Conservation (phyloP, 2,113 vertebrate species). For the Narcine bancroftii region DNA sequence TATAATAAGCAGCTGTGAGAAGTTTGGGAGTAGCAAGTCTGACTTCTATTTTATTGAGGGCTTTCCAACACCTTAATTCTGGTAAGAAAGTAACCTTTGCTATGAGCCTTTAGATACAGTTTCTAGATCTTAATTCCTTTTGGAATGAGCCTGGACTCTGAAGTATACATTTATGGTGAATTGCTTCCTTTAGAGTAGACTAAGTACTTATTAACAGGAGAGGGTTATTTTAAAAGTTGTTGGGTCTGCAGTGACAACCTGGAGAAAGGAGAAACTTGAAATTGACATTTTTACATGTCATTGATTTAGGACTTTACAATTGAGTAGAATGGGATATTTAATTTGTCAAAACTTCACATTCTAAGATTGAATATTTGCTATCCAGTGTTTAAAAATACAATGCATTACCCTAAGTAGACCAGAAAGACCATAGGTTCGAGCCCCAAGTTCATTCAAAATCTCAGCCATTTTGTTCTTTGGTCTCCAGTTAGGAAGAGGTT, state of each 20-base stretch:
- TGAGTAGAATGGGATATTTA: background rate
- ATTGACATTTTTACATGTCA: background rate
- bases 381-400: background rate
- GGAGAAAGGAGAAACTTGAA: background rate
- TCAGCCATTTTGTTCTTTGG: background rate
- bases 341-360: background rate
- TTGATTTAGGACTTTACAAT: background rate
- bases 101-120: background rate
- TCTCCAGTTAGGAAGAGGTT: too few species aligned
- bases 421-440: background rate
- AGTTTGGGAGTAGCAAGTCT: background rate
- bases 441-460: background rate
- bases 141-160: background rate
- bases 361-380: background rate
- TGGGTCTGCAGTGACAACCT: background rate
- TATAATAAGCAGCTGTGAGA: background rate
- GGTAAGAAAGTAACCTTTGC: background rate
- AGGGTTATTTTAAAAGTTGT: background rate
- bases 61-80: background rate
- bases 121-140: background rate
- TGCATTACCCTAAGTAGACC: background rate
- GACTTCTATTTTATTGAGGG: background rate
- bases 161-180: background rate
- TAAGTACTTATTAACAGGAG: background rate
- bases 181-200: background rate